These are phyloP conservation scores for Eulemur macaco DNA, from an alignment of 2,113 vertebrate genomes.

Conservation along the genomic window DNA sequence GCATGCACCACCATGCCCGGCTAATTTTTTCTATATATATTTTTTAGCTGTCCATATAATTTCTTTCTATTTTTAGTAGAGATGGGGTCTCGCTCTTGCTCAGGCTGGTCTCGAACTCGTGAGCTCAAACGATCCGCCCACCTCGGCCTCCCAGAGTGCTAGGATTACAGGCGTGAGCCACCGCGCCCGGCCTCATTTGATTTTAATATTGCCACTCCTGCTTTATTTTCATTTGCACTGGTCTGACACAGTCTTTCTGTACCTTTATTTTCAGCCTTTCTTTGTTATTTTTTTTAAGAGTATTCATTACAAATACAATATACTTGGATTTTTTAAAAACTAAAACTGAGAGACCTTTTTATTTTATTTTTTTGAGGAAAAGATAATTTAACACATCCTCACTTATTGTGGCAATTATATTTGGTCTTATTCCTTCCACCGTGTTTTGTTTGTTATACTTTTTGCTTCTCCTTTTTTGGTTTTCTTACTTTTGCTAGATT, in stretches of 20 bases:
- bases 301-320: not conserved
- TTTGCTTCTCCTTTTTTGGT: not conserved
- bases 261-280: not conserved
- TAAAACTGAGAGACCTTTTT: not conserved
- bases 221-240: not conserved
- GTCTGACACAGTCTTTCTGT: not conserved
- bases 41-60: too few relatives aligned
- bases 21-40: too few relatives aligned
- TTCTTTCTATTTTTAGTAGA: too few relatives aligned
- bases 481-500: not conserved
- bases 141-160: too few relatives aligned
- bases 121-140: too few relatives aligned
- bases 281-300: not conserved
- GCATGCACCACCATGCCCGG: too few relatives aligned
- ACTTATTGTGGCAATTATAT: not conserved
- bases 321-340: not conserved
- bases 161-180: too few relatives aligned
- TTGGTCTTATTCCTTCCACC: not conserved
- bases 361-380: not conserved
- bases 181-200: not conserved
- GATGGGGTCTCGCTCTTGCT: too few relatives aligned
- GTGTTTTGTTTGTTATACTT: not conserved
- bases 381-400: not conserved
- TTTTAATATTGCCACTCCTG: constrained; percentile 6
- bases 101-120: too few relatives aligned